Conservation (phyloP, 2,113 vertebrate genomes). For the Tragelaphus buxtoni region DNA sequence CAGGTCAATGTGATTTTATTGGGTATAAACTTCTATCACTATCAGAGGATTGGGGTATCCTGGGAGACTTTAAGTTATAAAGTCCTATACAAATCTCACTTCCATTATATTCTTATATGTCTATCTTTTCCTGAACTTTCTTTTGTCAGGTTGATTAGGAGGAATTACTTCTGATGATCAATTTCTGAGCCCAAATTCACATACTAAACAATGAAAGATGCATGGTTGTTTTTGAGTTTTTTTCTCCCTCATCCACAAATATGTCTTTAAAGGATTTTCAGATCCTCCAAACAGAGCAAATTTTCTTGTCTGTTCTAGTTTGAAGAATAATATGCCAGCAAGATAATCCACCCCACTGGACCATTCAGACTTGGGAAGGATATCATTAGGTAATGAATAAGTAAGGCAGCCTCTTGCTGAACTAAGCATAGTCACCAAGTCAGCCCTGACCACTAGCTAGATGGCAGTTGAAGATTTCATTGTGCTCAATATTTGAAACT, state of each 20-base stretch:
- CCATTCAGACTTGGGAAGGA: background rate
- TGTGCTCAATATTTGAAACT: background rate
- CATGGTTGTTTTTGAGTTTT: background rate
- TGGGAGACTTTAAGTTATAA: background rate
- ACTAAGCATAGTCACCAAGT: background rate
- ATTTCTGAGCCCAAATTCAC: background rate
- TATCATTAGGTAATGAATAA: background rate
- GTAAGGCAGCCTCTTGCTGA: background rate
- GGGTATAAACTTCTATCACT: background rate
- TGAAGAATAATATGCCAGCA: background rate
- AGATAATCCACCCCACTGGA: background rate
- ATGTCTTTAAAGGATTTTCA: slow-evolving; percentile 13
- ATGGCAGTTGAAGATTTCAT: background rate
- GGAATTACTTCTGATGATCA: background rate
- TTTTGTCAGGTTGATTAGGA: background rate
- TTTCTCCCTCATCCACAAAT: background rate
- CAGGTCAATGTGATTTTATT: background rate
- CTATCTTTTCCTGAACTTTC: background rate
- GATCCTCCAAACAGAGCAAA: background rate
- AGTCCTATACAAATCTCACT: background rate
- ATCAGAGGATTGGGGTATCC: background rate
- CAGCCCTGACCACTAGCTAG: background rate
- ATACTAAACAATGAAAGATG: background rate
- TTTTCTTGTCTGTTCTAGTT: background rate
- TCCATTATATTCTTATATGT: background rate